A percentile compares a stretch with the other conserved stretches of the same genome.
These are phyloP conservation scores for Hemicentrotus pulcherrimus DNA, from an alignment of 35 echinoderm and acorn worm species.

Conservation along the genomic window DNA sequence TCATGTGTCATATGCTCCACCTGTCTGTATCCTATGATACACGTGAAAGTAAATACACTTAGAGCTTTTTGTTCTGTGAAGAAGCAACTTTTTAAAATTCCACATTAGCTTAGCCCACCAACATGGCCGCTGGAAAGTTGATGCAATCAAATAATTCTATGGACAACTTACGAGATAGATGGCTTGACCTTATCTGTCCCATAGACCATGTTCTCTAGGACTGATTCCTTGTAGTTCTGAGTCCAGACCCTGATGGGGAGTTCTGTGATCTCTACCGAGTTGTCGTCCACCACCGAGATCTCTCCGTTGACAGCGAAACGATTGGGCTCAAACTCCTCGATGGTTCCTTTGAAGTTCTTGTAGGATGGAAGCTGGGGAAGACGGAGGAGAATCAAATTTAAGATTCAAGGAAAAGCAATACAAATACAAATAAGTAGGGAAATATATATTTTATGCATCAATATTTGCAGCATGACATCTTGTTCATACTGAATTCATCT, in stretches of 20 bases:
- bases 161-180: conserved; percentile 74
- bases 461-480: no score
- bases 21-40: no score
- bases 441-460: background rate
- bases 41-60: no score
- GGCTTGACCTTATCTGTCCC: conserved; percentile 84
- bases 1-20: no score
- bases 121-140: no score
- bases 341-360: conserved; percentile 88
- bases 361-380: conserved; percentile 80
- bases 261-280: conserved; percentile 92
- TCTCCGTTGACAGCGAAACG: conserved; percentile 81
- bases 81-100: no score
- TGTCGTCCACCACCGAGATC: conserved; percentile 83
- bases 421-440: background rate
- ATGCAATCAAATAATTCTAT: background rate
- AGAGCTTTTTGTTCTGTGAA: no score
- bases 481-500: no score
- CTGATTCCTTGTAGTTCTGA: conserved; percentile 89
- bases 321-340: conserved; percentile 92
- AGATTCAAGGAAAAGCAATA: background rate
- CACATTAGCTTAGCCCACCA: no score
- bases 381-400: background rate
- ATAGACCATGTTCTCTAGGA: conserved; percentile 88
- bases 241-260: conserved; percentile 93